phyloP scores from a whole-genome alignment of 2,888 invertebrate species.

The Agrilus cyanescens region DNA sequence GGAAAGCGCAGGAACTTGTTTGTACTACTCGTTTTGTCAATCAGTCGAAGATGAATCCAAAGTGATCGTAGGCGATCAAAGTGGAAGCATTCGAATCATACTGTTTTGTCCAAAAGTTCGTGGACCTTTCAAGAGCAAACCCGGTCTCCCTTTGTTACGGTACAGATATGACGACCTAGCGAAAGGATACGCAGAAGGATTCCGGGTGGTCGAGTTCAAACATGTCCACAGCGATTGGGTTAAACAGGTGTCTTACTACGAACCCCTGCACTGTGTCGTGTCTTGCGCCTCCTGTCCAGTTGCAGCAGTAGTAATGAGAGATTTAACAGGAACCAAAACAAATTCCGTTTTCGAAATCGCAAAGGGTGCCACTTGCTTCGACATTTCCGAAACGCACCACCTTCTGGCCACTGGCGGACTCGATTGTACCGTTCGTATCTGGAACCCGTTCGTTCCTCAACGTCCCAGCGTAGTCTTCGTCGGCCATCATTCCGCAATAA shows the following conservation, averaged over 20 bases:
- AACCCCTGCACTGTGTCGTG: constrained; percentile 52
- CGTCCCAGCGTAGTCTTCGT: constrained; percentile 50
- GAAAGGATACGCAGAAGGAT: constrained; percentile 29
- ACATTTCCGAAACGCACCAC: constrained; percentile 45
- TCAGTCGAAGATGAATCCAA: constrained; percentile 46
- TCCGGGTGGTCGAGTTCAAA: constrained; percentile 35
- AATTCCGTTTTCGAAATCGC: constrained; percentile 46
- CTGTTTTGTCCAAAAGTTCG: constrained; percentile 48
- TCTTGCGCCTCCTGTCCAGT: constrained; percentile 40
- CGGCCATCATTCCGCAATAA: constrained; percentile 61
- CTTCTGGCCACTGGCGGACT: constrained; percentile 60
- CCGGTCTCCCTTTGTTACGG: constrained; percentile 46
- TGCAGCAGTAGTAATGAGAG: constrained; percentile 48
- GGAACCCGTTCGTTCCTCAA: constrained; percentile 68
- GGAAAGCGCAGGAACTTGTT: constrained; percentile 42
- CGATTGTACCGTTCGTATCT: constrained; percentile 57
- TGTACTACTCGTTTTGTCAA: constrained; percentile 50
- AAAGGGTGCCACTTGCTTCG: constrained; percentile 53
- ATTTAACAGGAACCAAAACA: constrained; percentile 44
- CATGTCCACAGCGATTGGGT: constrained; percentile 57
- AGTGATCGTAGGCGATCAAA: constrained; percentile 61
- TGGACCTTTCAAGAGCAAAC: constrained; percentile 59
- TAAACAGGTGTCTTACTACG: constrained; percentile 56
- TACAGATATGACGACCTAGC: constrained; percentile 38
- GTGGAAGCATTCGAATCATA: constrained; percentile 56